Conservation (phyloP, 1,140 invertebrate genomes). For the Conus ventricosus region DNA sequence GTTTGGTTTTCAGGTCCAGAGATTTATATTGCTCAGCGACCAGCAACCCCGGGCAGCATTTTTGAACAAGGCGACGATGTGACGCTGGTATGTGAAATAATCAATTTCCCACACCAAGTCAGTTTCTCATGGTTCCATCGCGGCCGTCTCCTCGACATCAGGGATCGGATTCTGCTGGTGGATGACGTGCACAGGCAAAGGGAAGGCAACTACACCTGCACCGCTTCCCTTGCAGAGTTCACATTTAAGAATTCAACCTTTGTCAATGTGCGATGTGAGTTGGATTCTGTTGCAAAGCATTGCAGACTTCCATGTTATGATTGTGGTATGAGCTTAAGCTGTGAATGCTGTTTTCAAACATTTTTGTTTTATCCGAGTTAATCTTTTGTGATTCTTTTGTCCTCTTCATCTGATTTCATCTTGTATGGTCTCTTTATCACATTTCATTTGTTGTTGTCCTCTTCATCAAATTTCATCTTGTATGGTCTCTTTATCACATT, state of each 20-base stretch:
- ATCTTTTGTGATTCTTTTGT: too few species aligned
- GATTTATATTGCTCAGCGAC: not conserved
- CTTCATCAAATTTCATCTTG: too few species aligned
- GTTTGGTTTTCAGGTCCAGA: not conserved
- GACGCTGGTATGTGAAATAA: not conserved
- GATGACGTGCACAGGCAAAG: not conserved
- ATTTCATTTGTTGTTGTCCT: too few species aligned
- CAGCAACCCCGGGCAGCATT: not conserved
- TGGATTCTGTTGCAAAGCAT: not conserved
- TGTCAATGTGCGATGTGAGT: slow-evolving; percentile 1
- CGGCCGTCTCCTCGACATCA: not conserved
- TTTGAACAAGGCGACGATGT: not conserved
- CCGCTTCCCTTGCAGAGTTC: not conserved
- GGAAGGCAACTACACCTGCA: slow-evolving; percentile 5
- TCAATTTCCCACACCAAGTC: not conserved
- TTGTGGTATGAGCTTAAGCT: not conserved
- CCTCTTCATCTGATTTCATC: too few species aligned
- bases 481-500: too few species aligned
- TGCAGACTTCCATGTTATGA: not conserved
- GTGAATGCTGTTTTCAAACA: not conserved
- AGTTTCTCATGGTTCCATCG: not conserved
- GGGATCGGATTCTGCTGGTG: not conserved
- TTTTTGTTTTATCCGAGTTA: too few species aligned
- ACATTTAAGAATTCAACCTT: not conserved
- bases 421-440: too few species aligned